A percentile compares a stretch with the other conserved stretches of the same genome.
Evolutionary conservation across 2,113 vertebrate genomes (phyloP).

Genomic region (Micronisus gabar): DNA sequence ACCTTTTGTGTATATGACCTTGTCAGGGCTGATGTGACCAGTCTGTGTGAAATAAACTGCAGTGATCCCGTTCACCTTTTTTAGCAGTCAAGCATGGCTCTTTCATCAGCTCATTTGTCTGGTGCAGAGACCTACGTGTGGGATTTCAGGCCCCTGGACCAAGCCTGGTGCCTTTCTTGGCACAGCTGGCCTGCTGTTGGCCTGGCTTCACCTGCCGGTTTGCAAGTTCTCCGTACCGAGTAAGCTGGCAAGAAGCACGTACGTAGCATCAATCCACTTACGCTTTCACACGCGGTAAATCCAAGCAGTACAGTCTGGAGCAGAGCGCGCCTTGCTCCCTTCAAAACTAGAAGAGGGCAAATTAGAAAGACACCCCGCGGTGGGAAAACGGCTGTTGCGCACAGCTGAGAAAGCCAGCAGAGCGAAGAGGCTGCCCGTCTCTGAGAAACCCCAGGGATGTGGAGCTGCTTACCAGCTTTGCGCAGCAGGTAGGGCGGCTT

Average conservation of each 20-base stretch:
- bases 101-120: background rate
- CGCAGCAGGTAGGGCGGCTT: rapidly evolving
- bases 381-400: background rate
- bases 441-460: background rate
- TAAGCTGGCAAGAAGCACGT: background rate
- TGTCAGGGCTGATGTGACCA: background rate
- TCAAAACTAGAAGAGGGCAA: too few species aligned
- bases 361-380: rapidly evolving
- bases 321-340: rapidly evolving
- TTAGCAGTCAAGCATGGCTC: background rate
- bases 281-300: background rate
- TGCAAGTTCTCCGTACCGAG: background rate
- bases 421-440: too few species aligned
- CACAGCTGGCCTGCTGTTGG: background rate
- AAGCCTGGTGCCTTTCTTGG: background rate
- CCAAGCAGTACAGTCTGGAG: background rate
- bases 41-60: background rate
- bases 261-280: background rate
- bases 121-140: rapidly evolving
- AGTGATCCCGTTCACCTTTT: background rate
- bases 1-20: background rate
- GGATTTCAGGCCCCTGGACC: background rate
- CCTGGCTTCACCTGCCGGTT: background rate
- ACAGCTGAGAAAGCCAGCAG: background rate
- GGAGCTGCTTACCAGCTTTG: background rate